Base-by-base conservation (phyloP, 1,140 invertebrate genomes). In the Leptopilina boulardi region DNA sequence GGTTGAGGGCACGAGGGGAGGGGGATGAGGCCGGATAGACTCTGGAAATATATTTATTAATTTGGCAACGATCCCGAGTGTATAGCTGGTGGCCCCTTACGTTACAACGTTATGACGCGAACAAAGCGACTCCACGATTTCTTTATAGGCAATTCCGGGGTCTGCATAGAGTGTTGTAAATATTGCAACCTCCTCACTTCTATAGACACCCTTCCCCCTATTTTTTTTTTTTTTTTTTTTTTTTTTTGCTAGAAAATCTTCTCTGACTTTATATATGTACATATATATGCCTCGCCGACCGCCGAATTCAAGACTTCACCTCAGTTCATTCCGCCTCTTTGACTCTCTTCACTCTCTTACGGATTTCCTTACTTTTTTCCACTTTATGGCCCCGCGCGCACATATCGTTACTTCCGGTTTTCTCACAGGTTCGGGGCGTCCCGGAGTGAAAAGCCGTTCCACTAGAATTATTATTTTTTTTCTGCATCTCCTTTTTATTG, bases 41-140 rank as follows among this genome's bases (percentile, higher is more conserved):
- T n/a, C n/a, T 84, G 84, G 77, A 82, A 87, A 90, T 90, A 88
- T 90, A 91, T 91, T 91, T 91, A 90, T 91, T 91, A 91, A 91
- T 91, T 91, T 90, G 90, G 89, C 90, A 90, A 85, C 71, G 81
- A 81, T 87, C 87, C 89, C 88, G 84, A 80, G 79, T 84, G 85
- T 89, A 87, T 86, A 86, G 85, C 83, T 82, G 70, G 78, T 80
- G 78, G 83, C 82, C 78, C 84, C 73, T 88, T 86, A 86, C 86
- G 85, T 89, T 88, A 87, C 87, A 86, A 86, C 87, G 89, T 90
- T 90, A 90, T 90, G 89, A 89, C 87, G 86, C 87, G 88, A 90
- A 91, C 89, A 89, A 90, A 90, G 88, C 88, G 87, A 89, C 82
- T 87, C 81, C 81, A 78, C 87, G 87, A 90, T 91, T 91, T 91